Evolutionary conservation across 2,888 invertebrate genomes (phyloP).

Genomic region (Trisateles emortualis): DNA sequence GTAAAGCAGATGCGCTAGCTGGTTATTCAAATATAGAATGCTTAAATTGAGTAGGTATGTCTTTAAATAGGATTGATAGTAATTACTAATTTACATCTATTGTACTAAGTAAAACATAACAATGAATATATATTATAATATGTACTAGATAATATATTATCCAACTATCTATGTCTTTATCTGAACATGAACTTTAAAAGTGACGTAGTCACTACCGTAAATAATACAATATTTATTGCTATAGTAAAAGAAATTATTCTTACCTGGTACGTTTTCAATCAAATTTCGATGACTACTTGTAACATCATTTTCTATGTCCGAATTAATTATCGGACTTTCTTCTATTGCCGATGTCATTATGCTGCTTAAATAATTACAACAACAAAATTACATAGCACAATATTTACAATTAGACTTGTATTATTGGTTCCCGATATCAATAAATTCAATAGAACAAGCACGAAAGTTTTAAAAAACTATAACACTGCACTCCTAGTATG

Average conservation of each 20-base stretch:
- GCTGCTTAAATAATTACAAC: no score
- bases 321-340: constrained; percentile 79
- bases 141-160: no score
- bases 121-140: no score
- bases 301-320: constrained; percentile 79
- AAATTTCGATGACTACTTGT: constrained; percentile 73
- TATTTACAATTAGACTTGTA: constrained; percentile 15
- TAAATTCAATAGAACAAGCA: constrained; percentile 42
- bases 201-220: background rate
- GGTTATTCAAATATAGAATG: no score
- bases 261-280: constrained; percentile 71
- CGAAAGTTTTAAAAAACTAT: constrained; percentile 22
- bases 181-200: background rate
- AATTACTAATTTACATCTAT: no score
- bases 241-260: no score
- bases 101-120: no score
- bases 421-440: constrained; percentile 21
- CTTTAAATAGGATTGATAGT: no score
- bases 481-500: constrained; percentile 40
- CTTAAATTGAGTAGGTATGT: no score
- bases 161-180: background rate
- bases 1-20: background rate
- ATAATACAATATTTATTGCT: background rate
- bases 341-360: constrained; percentile 68
- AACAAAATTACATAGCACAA: constrained; percentile 52